phyloP scores from a whole-genome alignment of 1,140 invertebrate genomes.

The Yoshiicerus persimilis region DNA sequence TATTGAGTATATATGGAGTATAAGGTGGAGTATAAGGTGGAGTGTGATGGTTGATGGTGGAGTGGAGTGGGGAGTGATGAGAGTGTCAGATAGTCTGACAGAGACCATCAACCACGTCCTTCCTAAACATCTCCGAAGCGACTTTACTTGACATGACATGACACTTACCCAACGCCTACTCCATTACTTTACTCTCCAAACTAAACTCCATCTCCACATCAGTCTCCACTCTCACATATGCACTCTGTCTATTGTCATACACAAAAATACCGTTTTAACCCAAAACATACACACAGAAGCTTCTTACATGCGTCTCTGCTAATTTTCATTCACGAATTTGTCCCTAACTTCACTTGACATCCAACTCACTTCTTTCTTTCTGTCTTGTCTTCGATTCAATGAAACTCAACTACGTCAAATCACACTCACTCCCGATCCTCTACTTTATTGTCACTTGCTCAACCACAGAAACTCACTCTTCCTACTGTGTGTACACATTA shows the following conservation, averaged over 20 bases:
- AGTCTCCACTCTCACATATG: neutral
- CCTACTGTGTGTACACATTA: neutral
- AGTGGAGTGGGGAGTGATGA: neutral
- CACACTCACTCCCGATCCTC: neutral
- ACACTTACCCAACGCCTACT: conserved; percentile 18
- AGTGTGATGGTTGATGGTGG: neutral
- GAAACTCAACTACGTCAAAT: neutral
- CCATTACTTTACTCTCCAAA: neutral
- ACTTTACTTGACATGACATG: neutral
- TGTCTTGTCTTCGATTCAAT: neutral
- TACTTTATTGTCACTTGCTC: neutral
- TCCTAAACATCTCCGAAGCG: conserved; percentile 14
- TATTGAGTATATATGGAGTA: neutral
- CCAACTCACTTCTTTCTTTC: neutral
- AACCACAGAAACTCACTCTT: neutral
- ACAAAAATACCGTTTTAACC: neutral
- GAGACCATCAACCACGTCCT: conserved; percentile 23
- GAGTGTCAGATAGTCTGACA: conserved; percentile 26
- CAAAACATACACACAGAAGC: neutral
- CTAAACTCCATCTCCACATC: neutral
- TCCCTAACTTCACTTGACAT: neutral
- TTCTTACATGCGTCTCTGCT: neutral
- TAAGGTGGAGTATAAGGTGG: too few relatives aligned
- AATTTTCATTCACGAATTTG: neutral
- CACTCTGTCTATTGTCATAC: neutral